Base-by-base conservation (phyloP, 2,888 invertebrate genomes). In the Oxyteleia sp. region DNA sequence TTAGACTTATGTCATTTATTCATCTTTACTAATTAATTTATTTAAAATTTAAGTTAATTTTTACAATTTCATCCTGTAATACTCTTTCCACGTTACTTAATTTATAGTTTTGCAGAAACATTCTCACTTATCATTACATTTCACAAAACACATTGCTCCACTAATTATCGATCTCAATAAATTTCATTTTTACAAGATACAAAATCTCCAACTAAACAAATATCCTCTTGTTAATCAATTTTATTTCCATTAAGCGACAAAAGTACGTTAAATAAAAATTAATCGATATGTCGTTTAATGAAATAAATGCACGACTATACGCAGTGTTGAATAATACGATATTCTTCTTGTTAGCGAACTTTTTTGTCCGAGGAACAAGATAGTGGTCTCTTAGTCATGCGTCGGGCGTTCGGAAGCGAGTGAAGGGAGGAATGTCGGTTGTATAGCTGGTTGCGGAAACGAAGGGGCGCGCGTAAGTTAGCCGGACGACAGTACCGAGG, bases 381-480 rank as follows among this genome's bases (percentile, higher is more conserved):
- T 88, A 86, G 88, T 86, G 87, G 87, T 85, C 85, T 88, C 85
- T 89, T 88, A 87, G 88, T 89, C 88, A 88, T 86, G 87, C 84
- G 85, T 84, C 47, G 55, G 76, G 79, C 69, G 81, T 66, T 64
- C 87, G 87, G 82, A 87, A 88, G 84, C 85, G 84, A 81, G 86
- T 84, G 86, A 84, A 78, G 84, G 86, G 87, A 86, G 84, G 87
- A 84, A 84, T 72, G 84, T 74, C 78, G 82, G 72, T 80, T 80
- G 85, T 85, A 71, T 84, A 63, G 85, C 88, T 85, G 88, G 89
- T 88, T 89, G 85, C 91, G 92, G 92, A 92, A 93, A 89, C 89
- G 89, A 90, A 90, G 91, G 92, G 93, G 92, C 91, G 91, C 90
- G 91, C 91, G 88, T 90, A 90, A 88, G 89, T 91, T 89, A 82